Evolutionary conservation across 2,888 invertebrate species (phyloP), one percentile per base, ranked within the genome.

Genomic region (Pimpla rufipes): DNA sequence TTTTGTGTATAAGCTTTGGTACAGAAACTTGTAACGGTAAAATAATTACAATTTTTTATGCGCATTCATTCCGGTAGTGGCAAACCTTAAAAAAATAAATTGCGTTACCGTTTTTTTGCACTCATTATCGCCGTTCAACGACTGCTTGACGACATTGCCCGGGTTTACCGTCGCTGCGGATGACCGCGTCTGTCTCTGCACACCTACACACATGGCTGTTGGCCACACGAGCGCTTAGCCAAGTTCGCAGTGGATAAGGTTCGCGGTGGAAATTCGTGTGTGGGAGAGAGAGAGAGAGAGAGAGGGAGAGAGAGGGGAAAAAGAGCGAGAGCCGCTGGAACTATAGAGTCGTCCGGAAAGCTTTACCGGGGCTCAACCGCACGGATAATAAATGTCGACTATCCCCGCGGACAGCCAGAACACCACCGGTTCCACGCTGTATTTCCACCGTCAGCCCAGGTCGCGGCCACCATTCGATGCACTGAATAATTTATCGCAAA

Each of bases 401-500:
- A 52, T 47, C 50, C 62, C 52, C 70, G 40, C 64, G 76, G 71
- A 29, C 67, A 52, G 71, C 59, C 79, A 35, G 76, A 79, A 62
- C 62, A 57, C 57, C 40, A 8, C 21, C 16, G 62, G 55, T 67
- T 45, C 62, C 57, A 37, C 42, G 52, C 42, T 66, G 64, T 29
- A 29, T 29, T 29, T 29, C 29, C 29, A 5, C 29, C 29, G 29
- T 29, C 3, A 64, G 42, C 37, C 71, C 81, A 76, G 82, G 79
- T 84, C 82, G 79, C 73, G 66, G 73, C 71, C 79, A 85, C 23
- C 55, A 23, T 80, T 80, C 85, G 71, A 79, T 79, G 42, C 77
- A 50, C 74, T 87, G 83, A 91, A 91, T 91, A 87, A 91, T 90
- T 89, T 85, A 91, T 88, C 83, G 83, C 81, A 81, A 86, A 89